These are phyloP conservation scores for Epinephelus cyanopodus DNA, from an alignment of 2,113 vertebrate species.

Conservation along the genomic window DNA sequence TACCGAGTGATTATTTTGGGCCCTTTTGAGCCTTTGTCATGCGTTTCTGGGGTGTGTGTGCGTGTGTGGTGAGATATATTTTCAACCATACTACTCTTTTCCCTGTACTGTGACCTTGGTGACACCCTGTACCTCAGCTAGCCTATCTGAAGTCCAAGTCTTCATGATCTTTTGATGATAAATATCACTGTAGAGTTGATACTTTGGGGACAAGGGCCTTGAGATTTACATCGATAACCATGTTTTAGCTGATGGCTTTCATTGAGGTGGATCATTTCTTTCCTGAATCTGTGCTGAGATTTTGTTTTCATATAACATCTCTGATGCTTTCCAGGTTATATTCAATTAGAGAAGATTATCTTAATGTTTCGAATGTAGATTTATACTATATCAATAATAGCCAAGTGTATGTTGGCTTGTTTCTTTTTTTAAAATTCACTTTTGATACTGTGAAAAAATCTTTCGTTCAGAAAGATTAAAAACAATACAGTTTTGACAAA, in stretches of 20 bases:
- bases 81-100: conserved; percentile 55
- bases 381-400: conserved; percentile 87
- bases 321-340: conserved; percentile 89
- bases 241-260: conserved; percentile 73
- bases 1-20: conserved; percentile 67
- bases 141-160: conserved; percentile 42
- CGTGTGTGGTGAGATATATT: conserved; percentile 27
- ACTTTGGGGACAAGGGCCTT: conserved; percentile 56
- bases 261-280: conserved; percentile 63
- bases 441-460: conserved; percentile 97
- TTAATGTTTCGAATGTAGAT: conserved; percentile 88
- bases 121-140: conserved; percentile 47
- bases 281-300: conserved; percentile 71
- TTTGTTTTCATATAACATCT: conserved; percentile 81
- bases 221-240: conserved; percentile 46
- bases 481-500: conserved; percentile 92
- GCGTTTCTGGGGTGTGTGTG: conserved; percentile 40
- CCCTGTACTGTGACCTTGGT: conserved; percentile 59
- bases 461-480: conserved; percentile 93
- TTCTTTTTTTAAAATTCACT: conserved; percentile 86
- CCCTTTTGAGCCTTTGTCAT: conserved; percentile 62
- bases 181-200: conserved; percentile 39
- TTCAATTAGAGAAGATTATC: conserved; percentile 84
- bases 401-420: conserved; percentile 87
- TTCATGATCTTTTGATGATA: conserved; percentile 52